phyloP scores from a whole-genome alignment of 2,888 invertebrate genomes.

The Paralinhomoeus sp. region DNA sequence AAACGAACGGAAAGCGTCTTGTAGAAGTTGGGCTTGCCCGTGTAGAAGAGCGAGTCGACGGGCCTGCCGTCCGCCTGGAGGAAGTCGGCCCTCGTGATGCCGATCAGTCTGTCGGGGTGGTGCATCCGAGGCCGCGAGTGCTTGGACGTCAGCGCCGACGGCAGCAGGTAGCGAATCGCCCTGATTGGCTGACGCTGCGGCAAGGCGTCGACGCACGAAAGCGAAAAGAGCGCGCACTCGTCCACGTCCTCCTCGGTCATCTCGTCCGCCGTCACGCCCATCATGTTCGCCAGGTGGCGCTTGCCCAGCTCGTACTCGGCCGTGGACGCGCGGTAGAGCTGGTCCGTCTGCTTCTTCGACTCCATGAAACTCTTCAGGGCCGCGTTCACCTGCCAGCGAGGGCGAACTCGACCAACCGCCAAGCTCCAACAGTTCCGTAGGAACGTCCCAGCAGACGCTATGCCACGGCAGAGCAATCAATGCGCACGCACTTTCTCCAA shows the following conservation, averaged over 20 bases:
- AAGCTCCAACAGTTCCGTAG: too few relatives aligned
- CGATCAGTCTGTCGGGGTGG: slow-evolving; percentile 47
- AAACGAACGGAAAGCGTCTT: slow-evolving; percentile 48
- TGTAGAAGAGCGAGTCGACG: slow-evolving; percentile 71
- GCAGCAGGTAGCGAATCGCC: slow-evolving; percentile 78
- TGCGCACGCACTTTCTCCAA: too few relatives aligned
- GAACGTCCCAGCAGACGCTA: too few relatives aligned
- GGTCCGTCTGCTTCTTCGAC: neutral
- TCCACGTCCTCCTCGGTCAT: slow-evolving; percentile 68
- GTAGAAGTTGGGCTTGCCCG: slow-evolving; percentile 60
- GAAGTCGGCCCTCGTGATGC: slow-evolving; percentile 37
- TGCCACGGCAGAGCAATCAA: too few relatives aligned
- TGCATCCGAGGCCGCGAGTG: slow-evolving; percentile 68
- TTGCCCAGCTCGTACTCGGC: slow-evolving; percentile 69
- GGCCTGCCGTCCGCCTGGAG: slow-evolving; percentile 54
- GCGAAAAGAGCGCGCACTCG: slow-evolving; percentile 27
- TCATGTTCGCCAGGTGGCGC: slow-evolving; percentile 89
- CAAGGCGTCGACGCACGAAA: neutral
- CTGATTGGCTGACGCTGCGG: too few relatives aligned
- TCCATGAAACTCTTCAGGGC: slow-evolving; percentile 4
- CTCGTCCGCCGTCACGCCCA: slow-evolving; percentile 72
- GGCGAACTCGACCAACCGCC: too few relatives aligned
- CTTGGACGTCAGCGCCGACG: slow-evolving; percentile 65
- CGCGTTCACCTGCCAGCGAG: slow-evolving; percentile 1
- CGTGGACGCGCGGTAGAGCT: slow-evolving; percentile 31